phyloP scores from a whole-genome alignment of 2,113 vertebrate genomes.

The Stigmatopora argus region DNA sequence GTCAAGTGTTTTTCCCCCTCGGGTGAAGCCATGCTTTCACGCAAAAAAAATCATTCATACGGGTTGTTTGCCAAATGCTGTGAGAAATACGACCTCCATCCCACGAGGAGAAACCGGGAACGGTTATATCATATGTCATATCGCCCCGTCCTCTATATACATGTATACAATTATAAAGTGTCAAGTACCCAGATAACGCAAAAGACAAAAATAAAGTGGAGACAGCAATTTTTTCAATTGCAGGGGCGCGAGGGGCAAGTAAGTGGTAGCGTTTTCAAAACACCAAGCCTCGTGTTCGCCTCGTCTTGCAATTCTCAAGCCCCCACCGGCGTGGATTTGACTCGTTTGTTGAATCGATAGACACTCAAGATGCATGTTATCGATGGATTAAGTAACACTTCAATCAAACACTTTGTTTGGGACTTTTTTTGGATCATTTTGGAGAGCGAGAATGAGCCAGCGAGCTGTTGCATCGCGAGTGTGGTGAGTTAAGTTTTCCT shows the following conservation, averaged over 20 bases:
- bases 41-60: conserved; percentile 63
- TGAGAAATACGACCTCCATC: conserved; percentile 68
- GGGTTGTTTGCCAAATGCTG: conserved; percentile 55
- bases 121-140: conserved; percentile 65
- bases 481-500: conserved; percentile 49
- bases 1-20: conserved; percentile 66
- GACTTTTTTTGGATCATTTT: conserved; percentile 73
- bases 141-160: conserved; percentile 73
- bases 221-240: conserved; percentile 60
- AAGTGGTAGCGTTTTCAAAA: conserved; percentile 72
- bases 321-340: conserved; percentile 62
- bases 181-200: conserved; percentile 77
- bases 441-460: conserved; percentile 29
- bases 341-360: conserved; percentile 58
- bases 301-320: conserved; percentile 54
- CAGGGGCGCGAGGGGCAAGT: conserved; percentile 50
- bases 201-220: conserved; percentile 62
- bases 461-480: conserved; percentile 67
- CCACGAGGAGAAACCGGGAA: conserved; percentile 59
- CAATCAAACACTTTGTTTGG: conserved; percentile 67
- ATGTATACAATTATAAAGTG: conserved; percentile 77
- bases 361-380: conserved; percentile 45
- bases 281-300: conserved; percentile 59
- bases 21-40: conserved; percentile 47
- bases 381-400: conserved; percentile 71